These are phyloP conservation scores for Meloidogyne floridensis DNA, from an alignment of 1,140 invertebrate species.

Conservation along the genomic window DNA sequence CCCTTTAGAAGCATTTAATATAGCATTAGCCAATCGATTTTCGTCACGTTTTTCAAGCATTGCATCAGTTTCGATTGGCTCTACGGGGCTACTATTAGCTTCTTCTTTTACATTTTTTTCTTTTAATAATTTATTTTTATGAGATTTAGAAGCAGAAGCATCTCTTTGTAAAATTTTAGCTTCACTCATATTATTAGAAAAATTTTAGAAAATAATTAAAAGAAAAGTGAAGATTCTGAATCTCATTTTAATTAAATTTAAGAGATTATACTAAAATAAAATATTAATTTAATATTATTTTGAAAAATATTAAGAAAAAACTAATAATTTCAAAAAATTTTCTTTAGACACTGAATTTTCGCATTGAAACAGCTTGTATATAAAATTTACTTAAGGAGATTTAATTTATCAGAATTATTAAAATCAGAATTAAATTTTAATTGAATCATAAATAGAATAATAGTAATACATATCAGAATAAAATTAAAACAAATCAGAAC, in stretches of 20 bases:
- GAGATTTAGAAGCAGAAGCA: background rate
- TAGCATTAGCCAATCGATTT: background rate
- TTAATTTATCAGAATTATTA: too few species aligned
- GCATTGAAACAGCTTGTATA: background rate
- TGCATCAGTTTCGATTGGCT: constrained; percentile 8
- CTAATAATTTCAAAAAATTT: too few species aligned
- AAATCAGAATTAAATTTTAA: too few species aligned
- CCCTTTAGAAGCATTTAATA: background rate
- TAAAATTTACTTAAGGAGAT: background rate
- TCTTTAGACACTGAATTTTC: background rate
- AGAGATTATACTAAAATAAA: background rate
- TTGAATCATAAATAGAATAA: too few species aligned
- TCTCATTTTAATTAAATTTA: background rate
- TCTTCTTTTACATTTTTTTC: background rate
- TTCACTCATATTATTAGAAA: background rate
- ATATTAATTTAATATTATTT: too few species aligned
- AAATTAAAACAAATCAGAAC: too few species aligned
- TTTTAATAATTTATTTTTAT: constrained; percentile 10
- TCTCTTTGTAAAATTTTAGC: background rate
- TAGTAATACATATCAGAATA: too few species aligned
- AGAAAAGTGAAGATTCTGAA: background rate
- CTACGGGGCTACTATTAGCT: background rate
- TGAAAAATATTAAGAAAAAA: too few species aligned
- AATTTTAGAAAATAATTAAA: background rate
- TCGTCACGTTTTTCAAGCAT: constrained; percentile 14